These are phyloP conservation scores for Nephrotoma appendiculata DNA, from an alignment of 2,888 invertebrate species.

Conservation along the genomic window DNA sequence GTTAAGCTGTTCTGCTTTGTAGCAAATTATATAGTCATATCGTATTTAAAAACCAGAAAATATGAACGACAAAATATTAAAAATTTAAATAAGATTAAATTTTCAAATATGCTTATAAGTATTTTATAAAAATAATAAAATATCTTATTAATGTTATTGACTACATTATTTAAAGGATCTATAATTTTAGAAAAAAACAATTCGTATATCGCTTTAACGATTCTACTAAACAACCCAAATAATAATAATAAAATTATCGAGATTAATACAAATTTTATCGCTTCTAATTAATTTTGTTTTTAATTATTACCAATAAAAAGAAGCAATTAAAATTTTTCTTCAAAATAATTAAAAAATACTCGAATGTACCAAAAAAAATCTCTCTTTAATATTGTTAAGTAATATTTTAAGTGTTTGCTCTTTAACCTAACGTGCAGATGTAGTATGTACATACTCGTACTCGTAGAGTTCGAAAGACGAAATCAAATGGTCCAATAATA, in stretches of 20 bases:
- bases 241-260: background rate
- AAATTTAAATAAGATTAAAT: too few relatives aligned
- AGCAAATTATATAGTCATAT: too few relatives aligned
- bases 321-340: background rate
- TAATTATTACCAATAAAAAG: background rate
- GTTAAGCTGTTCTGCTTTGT: too few relatives aligned
- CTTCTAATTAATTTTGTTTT: background rate
- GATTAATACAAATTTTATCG: background rate
- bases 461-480: background rate
- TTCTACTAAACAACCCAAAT: background rate
- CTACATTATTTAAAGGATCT: too few relatives aligned
- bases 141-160: too few relatives aligned
- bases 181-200: too few relatives aligned
- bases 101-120: too few relatives aligned
- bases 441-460: background rate
- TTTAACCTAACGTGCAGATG: background rate
- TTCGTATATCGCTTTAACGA: background rate
- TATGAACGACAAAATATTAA: too few relatives aligned
- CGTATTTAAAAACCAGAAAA: too few relatives aligned
- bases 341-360: background rate
- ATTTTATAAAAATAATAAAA: too few relatives aligned
- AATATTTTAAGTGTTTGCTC: background rate
- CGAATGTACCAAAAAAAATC: background rate
- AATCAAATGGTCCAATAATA: background rate
- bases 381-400: background rate